A percentile compares a stretch with the other conserved stretches of the same genome.
Conservation (phyloP, 2,888 invertebrate species). For the Drosophila subsilvestris region DNA sequence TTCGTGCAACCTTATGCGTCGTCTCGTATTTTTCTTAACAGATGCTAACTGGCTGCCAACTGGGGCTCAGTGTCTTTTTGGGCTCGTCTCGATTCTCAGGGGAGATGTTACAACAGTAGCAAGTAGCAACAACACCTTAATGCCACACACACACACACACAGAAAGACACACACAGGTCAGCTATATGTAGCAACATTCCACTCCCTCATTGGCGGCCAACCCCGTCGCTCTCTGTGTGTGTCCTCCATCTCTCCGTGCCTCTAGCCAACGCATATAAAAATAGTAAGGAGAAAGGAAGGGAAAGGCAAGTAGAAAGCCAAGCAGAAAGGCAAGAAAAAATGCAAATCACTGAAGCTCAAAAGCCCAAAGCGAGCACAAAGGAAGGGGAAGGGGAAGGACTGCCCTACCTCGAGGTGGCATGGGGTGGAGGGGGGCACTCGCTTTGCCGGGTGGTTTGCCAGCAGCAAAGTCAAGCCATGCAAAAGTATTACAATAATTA, state of each 20-base stretch:
- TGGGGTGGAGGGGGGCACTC: no score
- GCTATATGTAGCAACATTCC: slow-evolving; percentile 45
- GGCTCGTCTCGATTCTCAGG: slow-evolving; percentile 56
- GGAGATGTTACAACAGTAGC: slow-evolving; percentile 59
- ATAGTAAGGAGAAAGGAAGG: slow-evolving; percentile 56
- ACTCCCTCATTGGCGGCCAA: no score
- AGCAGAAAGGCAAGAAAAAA: slow-evolving; percentile 42
- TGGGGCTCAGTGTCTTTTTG: slow-evolving; percentile 22
- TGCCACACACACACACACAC: slow-evolving; percentile 47
- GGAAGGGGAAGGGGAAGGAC: not conserved
- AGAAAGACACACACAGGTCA: slow-evolving; percentile 63
- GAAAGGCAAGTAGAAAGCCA: slow-evolving; percentile 2
- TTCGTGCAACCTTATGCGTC: slow-evolving; percentile 4
- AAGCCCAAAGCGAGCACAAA: slow-evolving; percentile 54
- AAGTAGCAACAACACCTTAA: slow-evolving; percentile 41
- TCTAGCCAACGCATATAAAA: slow-evolving; percentile 64
- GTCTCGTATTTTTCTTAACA: slow-evolving; percentile 52
- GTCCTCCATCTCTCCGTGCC: slow-evolving; percentile 52
- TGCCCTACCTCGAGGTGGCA: no score
- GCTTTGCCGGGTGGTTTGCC: slow-evolving; percentile 58
- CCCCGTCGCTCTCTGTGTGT: no score
- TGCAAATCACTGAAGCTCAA: slow-evolving; percentile 76
- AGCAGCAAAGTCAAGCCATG: slow-evolving; percentile 66
- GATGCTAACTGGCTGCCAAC: slow-evolving; percentile 61
- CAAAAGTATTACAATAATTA: slow-evolving; percentile 81